These are phyloP conservation scores for Cryptoprocta ferox DNA, from an alignment of 2,797 vertebrate species.

Conservation along the genomic window DNA sequence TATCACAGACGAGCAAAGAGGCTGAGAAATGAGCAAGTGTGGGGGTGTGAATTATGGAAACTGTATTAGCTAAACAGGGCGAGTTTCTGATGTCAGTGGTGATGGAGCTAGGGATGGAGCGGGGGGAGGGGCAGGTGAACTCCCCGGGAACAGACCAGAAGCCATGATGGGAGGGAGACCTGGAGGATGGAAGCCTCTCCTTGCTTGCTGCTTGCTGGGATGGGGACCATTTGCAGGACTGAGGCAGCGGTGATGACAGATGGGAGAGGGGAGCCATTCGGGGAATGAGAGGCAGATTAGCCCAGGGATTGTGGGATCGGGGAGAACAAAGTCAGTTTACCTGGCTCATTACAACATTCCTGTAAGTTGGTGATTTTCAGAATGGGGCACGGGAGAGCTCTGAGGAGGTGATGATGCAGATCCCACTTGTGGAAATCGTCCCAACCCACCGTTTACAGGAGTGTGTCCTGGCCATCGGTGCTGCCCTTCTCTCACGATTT, in stretches of 20 bases:
- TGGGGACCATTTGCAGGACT: background rate
- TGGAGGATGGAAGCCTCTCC: background rate
- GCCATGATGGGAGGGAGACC: background rate
- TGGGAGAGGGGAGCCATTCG: background rate
- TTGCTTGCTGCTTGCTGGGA: background rate
- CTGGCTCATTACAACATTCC: background rate
- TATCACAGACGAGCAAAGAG: background rate
- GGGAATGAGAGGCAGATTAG: background rate
- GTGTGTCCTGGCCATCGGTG: background rate
- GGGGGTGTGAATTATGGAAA: background rate
- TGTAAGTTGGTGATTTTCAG: background rate
- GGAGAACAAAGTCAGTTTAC: background rate
- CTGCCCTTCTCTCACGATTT: background rate
- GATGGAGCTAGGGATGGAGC: background rate
- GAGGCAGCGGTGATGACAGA: background rate
- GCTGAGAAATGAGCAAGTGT: background rate
- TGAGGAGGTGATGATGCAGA: background rate
- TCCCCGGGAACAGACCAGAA: background rate
- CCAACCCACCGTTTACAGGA: background rate
- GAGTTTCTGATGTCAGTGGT: background rate
- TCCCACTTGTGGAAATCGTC: background rate
- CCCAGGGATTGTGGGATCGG: background rate
- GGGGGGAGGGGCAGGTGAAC: background rate
- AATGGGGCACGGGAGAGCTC: background rate
- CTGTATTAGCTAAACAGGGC: background rate